phyloP scores from a whole-genome alignment of 1,140 invertebrate species.

The Lineus longissimus region DNA sequence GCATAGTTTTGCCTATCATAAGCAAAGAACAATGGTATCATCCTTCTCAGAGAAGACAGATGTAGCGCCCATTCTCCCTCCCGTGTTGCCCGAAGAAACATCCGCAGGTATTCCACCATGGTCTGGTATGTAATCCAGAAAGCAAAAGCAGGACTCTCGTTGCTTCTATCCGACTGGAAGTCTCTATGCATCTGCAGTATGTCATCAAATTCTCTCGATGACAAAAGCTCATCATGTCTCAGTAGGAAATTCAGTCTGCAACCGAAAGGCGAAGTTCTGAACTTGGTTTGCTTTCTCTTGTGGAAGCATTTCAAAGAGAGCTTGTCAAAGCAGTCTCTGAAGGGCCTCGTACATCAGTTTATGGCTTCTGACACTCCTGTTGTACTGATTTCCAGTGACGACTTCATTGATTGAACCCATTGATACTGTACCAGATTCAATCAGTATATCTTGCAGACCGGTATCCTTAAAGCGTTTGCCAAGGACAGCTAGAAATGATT shows the following conservation, averaged over 20 bases:
- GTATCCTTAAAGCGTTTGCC: constrained; percentile 28
- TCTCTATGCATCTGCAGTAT: not conserved
- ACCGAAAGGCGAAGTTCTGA: too few relatives aligned
- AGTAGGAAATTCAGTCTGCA: too few relatives aligned
- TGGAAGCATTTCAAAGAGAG: not conserved
- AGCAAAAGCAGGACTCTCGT: not conserved
- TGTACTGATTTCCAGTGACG: constrained; percentile 27
- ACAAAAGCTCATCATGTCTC: too few relatives aligned
- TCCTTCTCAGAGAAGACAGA: not conserved
- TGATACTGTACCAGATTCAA: constrained; percentile 26
- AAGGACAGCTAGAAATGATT: constrained; percentile 23
- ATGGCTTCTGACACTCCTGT: constrained; percentile 18
- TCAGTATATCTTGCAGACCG: constrained; percentile 22
- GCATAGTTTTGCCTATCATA: not conserved
- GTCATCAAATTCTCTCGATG: not conserved
- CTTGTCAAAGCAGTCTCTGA: not conserved
- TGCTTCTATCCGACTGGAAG: not conserved
- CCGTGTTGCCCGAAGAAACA: not conserved
- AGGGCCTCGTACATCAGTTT: constrained; percentile 1
- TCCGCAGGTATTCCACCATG: not conserved
- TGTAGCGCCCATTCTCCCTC: constrained; percentile 5
- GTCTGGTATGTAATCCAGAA: not conserved
- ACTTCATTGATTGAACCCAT: constrained; percentile 22
- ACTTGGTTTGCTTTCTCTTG: too few relatives aligned
- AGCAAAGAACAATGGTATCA: constrained; percentile 9